These are phyloP conservation scores for Dryas iulia DNA, from an alignment of 1,140 invertebrate genomes.

Conservation along the genomic window DNA sequence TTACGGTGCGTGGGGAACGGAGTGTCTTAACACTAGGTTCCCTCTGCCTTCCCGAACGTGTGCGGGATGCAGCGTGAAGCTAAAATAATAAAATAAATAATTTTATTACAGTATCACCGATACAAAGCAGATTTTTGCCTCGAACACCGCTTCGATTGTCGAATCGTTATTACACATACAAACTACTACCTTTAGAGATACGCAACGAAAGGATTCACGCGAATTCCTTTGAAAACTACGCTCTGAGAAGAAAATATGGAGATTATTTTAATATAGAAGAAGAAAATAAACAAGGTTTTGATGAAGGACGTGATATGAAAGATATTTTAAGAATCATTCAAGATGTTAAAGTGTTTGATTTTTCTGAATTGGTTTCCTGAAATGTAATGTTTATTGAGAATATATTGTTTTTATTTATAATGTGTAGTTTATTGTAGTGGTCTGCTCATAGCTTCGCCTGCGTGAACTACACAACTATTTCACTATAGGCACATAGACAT, in stretches of 20 bases:
- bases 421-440: no score
- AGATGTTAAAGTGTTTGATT: slow-evolving; percentile 8
- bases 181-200: slow-evolving; percentile 12
- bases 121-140: background rate
- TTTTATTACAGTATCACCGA: background rate
- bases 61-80: no score
- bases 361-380: slow-evolving; percentile 22
- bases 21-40: no score
- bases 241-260: background rate
- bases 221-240: slow-evolving; percentile 22
- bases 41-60: no score
- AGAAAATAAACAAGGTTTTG: background rate
- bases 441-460: no score
- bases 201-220: slow-evolving; percentile 7
- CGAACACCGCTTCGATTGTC: background rate
- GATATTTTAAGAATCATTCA: background rate
- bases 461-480: no score
- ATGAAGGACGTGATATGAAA: background rate
- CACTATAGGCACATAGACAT: no score
- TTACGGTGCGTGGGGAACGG: no score
- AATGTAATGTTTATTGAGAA: background rate
- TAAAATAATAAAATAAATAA: no score
- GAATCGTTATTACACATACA: background rate
- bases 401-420: no score
- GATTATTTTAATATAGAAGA: background rate